Evolutionary conservation across 2,888 invertebrate genomes (phyloP).

Genomic region (Cyclophora albipunctata): DNA sequence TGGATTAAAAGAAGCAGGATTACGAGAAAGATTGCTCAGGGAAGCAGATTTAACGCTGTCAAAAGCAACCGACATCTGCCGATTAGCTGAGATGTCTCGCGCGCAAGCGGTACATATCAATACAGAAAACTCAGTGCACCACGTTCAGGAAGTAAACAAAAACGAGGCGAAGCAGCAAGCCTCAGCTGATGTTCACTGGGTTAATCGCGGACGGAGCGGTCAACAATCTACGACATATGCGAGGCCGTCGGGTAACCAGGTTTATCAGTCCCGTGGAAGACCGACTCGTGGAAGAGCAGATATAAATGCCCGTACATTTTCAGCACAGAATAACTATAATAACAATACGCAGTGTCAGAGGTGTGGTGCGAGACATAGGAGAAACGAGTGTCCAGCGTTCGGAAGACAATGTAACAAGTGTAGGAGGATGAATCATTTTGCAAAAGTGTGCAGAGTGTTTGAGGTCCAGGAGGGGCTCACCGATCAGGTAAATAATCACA

Average conservation of each 20-base stretch:
- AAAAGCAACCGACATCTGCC: slow-evolving; percentile 15
- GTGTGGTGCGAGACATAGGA: slow-evolving; percentile 9
- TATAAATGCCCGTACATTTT: background rate
- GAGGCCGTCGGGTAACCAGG: background rate
- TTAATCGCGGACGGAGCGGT: too few species aligned
- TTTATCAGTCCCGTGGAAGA: background rate
- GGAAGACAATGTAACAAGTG: slow-evolving; percentile 12
- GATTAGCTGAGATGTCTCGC: slow-evolving; percentile 9
- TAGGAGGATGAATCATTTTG: slow-evolving; percentile 11
- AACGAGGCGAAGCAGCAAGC: too few species aligned
- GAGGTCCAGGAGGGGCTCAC: slow-evolving; percentile 11
- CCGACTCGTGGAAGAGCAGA: background rate
- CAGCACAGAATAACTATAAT: background rate
- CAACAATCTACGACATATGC: background rate
- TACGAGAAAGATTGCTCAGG: slow-evolving; percentile 7
- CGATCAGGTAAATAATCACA: slow-evolving; percentile 13
- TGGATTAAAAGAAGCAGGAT: too few species aligned
- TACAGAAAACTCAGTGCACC: slow-evolving; percentile 1
- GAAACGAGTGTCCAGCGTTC: slow-evolving; percentile 14
- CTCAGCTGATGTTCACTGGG: too few species aligned
- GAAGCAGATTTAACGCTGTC: slow-evolving; percentile 12
- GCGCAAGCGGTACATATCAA: slow-evolving; percentile 11
- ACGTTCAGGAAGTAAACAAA: background rate
- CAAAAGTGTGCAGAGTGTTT: slow-evolving; percentile 10
- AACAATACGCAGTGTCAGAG: background rate